Evolutionary conservation across 2,888 invertebrate species (phyloP).

Genomic region (Platycnemis pennipes): DNA sequence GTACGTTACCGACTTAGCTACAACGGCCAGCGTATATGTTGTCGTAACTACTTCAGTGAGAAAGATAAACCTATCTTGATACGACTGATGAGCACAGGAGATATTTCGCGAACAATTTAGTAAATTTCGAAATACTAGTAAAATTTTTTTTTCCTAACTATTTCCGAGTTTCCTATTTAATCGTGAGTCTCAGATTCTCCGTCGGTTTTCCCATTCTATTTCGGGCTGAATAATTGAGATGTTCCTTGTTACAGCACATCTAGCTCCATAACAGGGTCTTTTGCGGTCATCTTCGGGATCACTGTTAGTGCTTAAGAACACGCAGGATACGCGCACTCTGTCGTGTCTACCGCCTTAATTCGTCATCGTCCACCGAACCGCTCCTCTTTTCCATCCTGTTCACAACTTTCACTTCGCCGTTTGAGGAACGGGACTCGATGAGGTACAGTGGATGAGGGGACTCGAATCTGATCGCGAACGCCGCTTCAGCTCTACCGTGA

Average conservation of each 20-base stretch:
- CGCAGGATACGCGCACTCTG: neutral
- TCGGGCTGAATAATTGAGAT: neutral
- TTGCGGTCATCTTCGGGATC: conserved; percentile 9
- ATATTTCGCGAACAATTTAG: too few species aligned
- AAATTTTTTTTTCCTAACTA: too few species aligned
- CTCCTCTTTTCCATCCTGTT: too few species aligned
- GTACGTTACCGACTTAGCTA: too few species aligned
- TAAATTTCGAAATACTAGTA: too few species aligned
- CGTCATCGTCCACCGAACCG: conserved; percentile 33
- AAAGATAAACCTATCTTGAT: too few species aligned
- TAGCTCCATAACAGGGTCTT: neutral
- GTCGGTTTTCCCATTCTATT: neutral
- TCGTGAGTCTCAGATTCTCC: neutral
- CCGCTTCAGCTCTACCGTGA: too few species aligned
- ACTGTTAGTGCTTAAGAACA: neutral
- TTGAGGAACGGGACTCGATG: neutral
- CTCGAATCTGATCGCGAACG: too few species aligned
- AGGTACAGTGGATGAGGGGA: neutral
- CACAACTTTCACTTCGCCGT: conserved; percentile 13
- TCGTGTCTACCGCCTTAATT: neutral
- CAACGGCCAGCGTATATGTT: too few species aligned
- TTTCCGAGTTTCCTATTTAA: too few species aligned
- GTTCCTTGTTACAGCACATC: neutral
- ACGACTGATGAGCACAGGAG: too few species aligned
- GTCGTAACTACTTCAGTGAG: too few species aligned